Evolutionary conservation across 1,140 invertebrate species (phyloP), one percentile per base, ranked within the genome.

Genomic region (Drosophila sturtevanti): DNA sequence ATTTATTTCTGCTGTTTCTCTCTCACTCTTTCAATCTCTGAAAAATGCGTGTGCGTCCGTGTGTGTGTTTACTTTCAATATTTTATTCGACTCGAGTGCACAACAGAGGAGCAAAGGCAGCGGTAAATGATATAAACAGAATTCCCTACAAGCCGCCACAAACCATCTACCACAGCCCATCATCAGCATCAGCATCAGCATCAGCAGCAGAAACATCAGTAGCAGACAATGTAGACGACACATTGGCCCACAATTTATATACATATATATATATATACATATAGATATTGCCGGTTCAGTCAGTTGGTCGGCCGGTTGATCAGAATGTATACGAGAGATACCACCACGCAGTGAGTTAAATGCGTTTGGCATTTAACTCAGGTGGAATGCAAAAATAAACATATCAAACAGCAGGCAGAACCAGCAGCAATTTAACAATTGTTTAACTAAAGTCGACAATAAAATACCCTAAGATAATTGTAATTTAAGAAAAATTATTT

Each of bases 321-420:
- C 35, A 60, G 41, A 10, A 48, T 18, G 16, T 16, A 10, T 18
- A 18, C 27, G 22, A 22, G 61, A 11, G 48, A 12, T 16, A 27
- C 16, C 16, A 22, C 31, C n/a, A 75, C 63, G 72, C 63, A 64
- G 72, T 68, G 72, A 75, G 66, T 76, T 66, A 77, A 81, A 80
- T 86, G 74, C 82, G 79, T 81, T 87, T 87, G 82, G 75, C 82
- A 86, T 86, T 86, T 86, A 44, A 38, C 51, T 48, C 41, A 66
- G 79, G 70, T 60, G 67, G 41, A 73, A 73, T 81, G 73, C 72
- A 77, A 85, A 80, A 85, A 76, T 79, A 79, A 87, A 89, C 74
- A 82, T 64, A 79, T 79, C 64, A 79, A 82, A 77, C 80, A 76
- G 37, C 60, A 37, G 31, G 52, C 55, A 38, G 38, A 31, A 63